These are phyloP conservation scores for Drosophila silvestris DNA, from an alignment of 2,888 invertebrate genomes.

Conservation along the genomic window DNA sequence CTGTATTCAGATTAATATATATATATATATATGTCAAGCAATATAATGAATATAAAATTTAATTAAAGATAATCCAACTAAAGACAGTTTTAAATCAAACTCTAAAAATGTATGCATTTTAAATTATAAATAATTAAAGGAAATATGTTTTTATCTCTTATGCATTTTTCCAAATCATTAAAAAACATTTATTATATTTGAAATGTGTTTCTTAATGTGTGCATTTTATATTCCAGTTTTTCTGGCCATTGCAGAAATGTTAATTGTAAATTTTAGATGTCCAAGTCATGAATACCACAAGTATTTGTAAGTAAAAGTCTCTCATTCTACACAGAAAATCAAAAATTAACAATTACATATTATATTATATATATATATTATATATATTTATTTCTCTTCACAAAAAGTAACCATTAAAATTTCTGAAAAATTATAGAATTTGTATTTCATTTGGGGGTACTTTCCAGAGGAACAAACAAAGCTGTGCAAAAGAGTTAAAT, in stretches of 20 bases:
- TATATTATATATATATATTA: not conserved
- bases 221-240: not conserved
- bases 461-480: not conserved
- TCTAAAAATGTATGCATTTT: not conserved
- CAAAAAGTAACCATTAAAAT: not conserved
- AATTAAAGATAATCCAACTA: not conserved
- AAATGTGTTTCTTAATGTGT: not conserved
- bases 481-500: not conserved
- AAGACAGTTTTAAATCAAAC: not conserved
- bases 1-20: not conserved
- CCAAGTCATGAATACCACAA: not conserved
- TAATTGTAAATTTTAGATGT: not conserved
- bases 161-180: not conserved
- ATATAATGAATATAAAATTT: not conserved
- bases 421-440: not conserved
- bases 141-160: not conserved
- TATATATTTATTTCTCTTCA: not conserved
- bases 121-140: not conserved
- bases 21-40: not conserved
- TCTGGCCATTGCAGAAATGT: not conserved
- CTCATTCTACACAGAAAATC: not conserved
- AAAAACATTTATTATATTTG: not conserved
- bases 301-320: not conserved
- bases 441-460: rapidly evolving
- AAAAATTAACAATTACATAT: not conserved